A percentile compares a stretch with the other conserved stretches of the same genome.
These are phyloP conservation scores for Tragelaphus scriptus DNA, from an alignment of 2,113 vertebrate species.

Conservation along the genomic window DNA sequence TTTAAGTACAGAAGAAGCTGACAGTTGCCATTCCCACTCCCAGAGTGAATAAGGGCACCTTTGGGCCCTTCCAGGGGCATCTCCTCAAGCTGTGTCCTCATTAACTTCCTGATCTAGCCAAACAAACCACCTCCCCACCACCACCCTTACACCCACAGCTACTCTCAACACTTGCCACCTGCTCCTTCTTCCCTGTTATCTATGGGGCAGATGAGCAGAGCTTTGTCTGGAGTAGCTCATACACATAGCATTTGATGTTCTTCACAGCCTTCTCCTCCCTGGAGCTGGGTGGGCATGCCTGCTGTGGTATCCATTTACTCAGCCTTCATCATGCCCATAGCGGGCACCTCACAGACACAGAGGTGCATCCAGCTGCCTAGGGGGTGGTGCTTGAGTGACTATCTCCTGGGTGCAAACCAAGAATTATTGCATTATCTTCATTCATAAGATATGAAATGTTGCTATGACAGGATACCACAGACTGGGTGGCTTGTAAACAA, in stretches of 20 bases:
- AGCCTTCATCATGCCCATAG: not conserved
- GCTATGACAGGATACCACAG: not conserved
- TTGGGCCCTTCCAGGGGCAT: not conserved
- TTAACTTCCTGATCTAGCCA: not conserved
- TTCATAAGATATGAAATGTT: not conserved
- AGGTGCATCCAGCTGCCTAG: not conserved
- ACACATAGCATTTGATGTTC: not conserved
- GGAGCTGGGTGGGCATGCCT: accelerated
- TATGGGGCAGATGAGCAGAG: not conserved
- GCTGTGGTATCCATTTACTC: not conserved
- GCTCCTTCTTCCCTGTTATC: not conserved
- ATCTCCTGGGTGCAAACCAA: not conserved
- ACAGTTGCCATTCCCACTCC: not conserved
- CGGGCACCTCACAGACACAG: not conserved
- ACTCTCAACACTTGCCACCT: not conserved
- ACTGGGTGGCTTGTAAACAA: not conserved
- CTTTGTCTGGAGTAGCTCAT: not conserved
- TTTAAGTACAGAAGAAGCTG: not conserved
- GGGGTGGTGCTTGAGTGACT: not conserved
- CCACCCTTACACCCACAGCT: not conserved
- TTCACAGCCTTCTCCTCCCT: not conserved
- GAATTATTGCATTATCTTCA: not conserved
- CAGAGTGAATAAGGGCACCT: not conserved
- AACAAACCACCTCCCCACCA: not conserved
- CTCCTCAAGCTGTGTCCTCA: not conserved